Evolutionary conservation across 2,113 vertebrate genomes (phyloP), one percentile per base, ranked within the genome.

Genomic region (Gavia stellata): DNA sequence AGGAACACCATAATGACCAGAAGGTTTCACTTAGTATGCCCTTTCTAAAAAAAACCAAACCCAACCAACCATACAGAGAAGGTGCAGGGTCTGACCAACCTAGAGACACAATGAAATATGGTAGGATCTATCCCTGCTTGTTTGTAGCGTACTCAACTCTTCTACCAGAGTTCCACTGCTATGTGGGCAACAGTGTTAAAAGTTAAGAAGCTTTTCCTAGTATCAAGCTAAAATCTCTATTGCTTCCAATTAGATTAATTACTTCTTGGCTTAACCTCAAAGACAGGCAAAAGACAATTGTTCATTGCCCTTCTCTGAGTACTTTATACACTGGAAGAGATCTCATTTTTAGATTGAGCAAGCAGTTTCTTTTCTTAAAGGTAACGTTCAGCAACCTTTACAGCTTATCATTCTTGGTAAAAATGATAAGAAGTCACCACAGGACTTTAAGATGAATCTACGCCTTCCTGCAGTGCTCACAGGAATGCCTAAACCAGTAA

Each of bases 171-270:
- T 66, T 81, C 36, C 36, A 56, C 25, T 61, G 34, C 9, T 40
- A 25, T 12, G 28, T 20, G 5, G 38, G 13, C 21, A 86, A 44
- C 7, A 59, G 26, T 59, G 44, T 34, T 92, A 71, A 53, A 70
- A 31, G 40, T 44, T 24, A 85, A 72, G 52, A 55, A 73, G 25
- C 25, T 85, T 93, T 83, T 80, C 65, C 28, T 53, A 53, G 47
- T 83, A 65, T 62, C 44, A 80, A 80, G 14, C 18, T 31, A 75
- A 77, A 40, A 61, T 75, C 26, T 82, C 58, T 80, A 12, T 50
- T 88, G 26, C 40, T 92, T 83, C 42, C 58, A 83, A 45, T 90
- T 77, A 83, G 63, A 86, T 86, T 80, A 93, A 93, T 90, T 92
- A 56, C 28, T 70, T 85, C 61, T 75, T 92, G 67, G 77, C n/a